phyloP scores from a whole-genome alignment of 2,888 invertebrate species.

The Chaitophorus viminalis region DNA sequence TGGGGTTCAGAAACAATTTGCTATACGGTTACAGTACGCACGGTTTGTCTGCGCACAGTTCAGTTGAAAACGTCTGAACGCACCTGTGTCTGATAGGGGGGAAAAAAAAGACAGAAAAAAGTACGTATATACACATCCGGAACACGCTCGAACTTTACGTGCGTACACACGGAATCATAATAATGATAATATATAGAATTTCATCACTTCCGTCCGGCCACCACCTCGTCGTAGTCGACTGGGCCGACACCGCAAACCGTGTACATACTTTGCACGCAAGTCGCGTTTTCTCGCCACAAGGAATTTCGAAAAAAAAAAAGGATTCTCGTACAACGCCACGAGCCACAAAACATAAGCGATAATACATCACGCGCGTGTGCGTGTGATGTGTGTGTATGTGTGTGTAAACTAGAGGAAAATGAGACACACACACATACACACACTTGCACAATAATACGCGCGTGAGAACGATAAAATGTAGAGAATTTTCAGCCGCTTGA shows the following conservation, averaged over 20 bases:
- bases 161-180: neutral
- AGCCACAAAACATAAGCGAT: neutral
- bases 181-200: constrained; percentile 2
- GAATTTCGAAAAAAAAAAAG: constrained; percentile 20
- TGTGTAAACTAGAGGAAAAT: neutral
- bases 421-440: too few species aligned
- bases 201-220: neutral
- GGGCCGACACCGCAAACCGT: neutral
- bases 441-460: neutral
- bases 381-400: neutral
- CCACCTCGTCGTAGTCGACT: neutral
- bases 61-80: neutral
- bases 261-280: constrained; percentile 18
- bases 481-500: constrained; percentile 32
- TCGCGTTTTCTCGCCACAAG: constrained; percentile 32
- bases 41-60: neutral
- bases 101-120: neutral
- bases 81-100: neutral
- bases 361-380: neutral
- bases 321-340: neutral
- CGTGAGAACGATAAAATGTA: constrained; percentile 4
- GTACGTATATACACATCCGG: neutral
- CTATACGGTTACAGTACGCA: neutral
- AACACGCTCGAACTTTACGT: neutral
- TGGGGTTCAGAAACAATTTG: too few species aligned